Conservation (phyloP, 2,888 invertebrate species). For the Lobophora halterata region DNA sequence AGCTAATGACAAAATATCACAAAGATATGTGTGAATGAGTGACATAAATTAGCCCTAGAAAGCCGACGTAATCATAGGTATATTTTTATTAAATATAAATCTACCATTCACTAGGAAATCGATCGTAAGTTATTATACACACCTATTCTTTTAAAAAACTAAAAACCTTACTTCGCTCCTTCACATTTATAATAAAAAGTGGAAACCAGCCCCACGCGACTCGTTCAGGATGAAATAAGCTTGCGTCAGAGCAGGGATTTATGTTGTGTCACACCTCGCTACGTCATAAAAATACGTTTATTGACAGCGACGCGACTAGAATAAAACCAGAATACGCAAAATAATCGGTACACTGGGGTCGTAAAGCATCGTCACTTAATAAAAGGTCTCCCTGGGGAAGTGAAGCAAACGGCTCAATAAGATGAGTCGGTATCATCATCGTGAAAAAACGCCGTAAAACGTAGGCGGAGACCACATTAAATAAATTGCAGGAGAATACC, state of each 20-base stretch:
- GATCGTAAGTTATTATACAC: no score
- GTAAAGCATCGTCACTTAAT: slow-evolving; percentile 69
- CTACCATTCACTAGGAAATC: no score
- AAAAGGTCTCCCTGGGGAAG: slow-evolving; percentile 65
- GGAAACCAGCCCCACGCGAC: no score
- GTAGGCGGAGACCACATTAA: slow-evolving; percentile 65
- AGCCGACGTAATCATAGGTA: no score
- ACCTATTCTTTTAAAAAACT: no score
- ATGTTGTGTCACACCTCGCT: slow-evolving; percentile 22
- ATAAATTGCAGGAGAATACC: slow-evolving; percentile 71
- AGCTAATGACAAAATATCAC: slow-evolving; percentile 11
- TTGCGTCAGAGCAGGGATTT: slow-evolving; percentile 18
- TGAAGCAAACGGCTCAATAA: slow-evolving; percentile 72
- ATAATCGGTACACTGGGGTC: slow-evolving; percentile 47
- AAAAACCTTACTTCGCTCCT: no score
- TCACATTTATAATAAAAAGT: no score
- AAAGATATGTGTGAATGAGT: slow-evolving; percentile 3
- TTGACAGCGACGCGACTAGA: slow-evolving; percentile 35
- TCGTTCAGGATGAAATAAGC: slow-evolving; percentile 16
- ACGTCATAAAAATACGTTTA: slow-evolving; percentile 35
- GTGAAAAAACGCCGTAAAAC: slow-evolving; percentile 68
- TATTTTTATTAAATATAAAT: no score
- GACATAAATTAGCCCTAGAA: no score
- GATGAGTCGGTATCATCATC: slow-evolving; percentile 68
- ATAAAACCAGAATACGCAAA: slow-evolving; percentile 39